A percentile compares a stretch with the other conserved stretches of the same genome.
phyloP scores from a whole-genome alignment of 2,888 invertebrate genomes.

The Drosophila mimica region DNA sequence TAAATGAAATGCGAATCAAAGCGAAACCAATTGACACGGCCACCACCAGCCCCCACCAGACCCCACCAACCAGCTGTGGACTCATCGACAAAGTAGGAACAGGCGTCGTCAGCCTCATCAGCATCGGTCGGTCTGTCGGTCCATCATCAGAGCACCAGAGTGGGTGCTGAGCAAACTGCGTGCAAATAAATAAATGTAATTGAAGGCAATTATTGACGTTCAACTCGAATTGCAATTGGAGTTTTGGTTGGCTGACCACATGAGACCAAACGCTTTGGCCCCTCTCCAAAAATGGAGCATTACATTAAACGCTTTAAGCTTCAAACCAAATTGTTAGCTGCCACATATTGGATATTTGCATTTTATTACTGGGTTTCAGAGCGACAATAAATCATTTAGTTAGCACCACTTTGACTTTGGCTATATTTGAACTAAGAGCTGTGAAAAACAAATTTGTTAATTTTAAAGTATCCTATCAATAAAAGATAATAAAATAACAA shows the following conservation, averaged over 20 bases:
- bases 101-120: constrained; percentile 27
- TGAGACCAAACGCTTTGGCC: background rate
- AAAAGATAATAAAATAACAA: background rate
- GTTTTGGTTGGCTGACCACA: constrained; percentile 50
- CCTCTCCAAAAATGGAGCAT: constrained; percentile 28
- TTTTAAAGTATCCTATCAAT: background rate
- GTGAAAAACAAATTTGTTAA: background rate
- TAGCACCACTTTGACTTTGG: constrained; percentile 17
- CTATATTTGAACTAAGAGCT: background rate
- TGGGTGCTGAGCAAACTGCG: constrained; percentile 47
- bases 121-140: constrained; percentile 2
- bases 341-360: constrained; percentile 59
- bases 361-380: constrained; percentile 35
- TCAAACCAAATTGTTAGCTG: constrained; percentile 36
- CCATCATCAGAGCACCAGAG: constrained; percentile 15
- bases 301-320: constrained; percentile 54
- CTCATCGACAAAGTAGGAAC: constrained; percentile 28
- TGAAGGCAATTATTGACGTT: constrained; percentile 80
- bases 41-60: constrained; percentile 53
- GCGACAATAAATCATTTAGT: constrained; percentile 42
- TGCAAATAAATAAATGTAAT: constrained; percentile 80
- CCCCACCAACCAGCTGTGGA: constrained; percentile 43
- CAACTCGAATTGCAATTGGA: constrained; percentile 65
- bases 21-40: constrained; percentile 75
- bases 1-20: constrained; percentile 79